Base-by-base conservation (phyloP, 2,113 vertebrate genomes). In the Phalacrocorax pelagicus region DNA sequence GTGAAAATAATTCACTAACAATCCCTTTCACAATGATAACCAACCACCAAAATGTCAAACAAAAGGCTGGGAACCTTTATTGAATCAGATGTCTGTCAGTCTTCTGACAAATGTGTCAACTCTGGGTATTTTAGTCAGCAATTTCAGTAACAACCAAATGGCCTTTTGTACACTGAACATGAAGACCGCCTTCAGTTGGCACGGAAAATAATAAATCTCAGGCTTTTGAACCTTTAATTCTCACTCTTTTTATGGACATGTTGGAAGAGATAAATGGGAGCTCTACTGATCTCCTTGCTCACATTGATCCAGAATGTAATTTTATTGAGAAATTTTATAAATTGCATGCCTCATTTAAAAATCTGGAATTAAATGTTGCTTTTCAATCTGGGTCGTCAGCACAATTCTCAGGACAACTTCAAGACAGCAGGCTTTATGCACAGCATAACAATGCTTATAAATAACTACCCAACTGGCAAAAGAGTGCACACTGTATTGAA, bases 61-160 rank as follows among this genome's bases (percentile, higher is more conserved):
- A 92, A 97, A 94, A 91, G 84, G 81, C 84, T 95, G 58, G 55
- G 82, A 97, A 91, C 47, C 13, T 84, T 90, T 89, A 95, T 40
- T 91, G 94, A 95, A 86, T 87, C 91, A 94, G 78, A 92, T 72
- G 66, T 38, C 92, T 92, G 88, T 91, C 94, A 85, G 70, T 92
- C 89, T 94, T 85, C 86, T 94, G 94, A 95, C 27, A 75, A 92
- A 88, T 54, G 57, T 95, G 86, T 94, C 58, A 72, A 62, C 81
- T 65, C 65, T 73, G 89, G 62, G 22, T 90, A 94, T 94, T 96
- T 96, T 82, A 95, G 88, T 87, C 92, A 96, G 91, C 73, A 91
- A 96, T 92, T 95, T 92, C 94, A 87, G 70, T 89, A 92, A 82
- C 83, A 91, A 94, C 74, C 73, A 94, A 95, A 92, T 91, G 89